Base-by-base conservation (phyloP, 2,888 invertebrate species). In the Tiliacea citrago region DNA sequence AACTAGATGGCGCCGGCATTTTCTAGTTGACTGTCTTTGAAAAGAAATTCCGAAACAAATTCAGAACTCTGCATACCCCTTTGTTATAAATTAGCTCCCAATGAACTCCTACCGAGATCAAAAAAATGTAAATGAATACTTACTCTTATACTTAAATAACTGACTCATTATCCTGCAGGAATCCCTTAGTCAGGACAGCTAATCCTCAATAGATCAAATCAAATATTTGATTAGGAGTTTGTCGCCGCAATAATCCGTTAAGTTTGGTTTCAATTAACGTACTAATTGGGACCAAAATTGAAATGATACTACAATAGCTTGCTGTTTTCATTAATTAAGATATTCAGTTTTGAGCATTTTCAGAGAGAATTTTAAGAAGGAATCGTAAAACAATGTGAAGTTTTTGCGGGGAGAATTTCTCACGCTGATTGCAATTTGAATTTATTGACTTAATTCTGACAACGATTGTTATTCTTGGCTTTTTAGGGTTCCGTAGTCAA, bases 251-350 rank as follows among this genome's bases (percentile, higher is more conserved):
- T 74, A 76, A 76, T 76, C 62, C 42, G 16, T 24, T 35, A 68
- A 76, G 76, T 76, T 76, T 68, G 76, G 55, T 68, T 68, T 68
- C 62, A 76, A 76, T 76, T 76, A 68, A 57, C 57, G 24, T 45
- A 68, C 68, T 68, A 60, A 66, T n/a, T 66, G 35, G 60, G n/a
- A n/a, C 18, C 60, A 10, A n/a, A 60, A 60, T 66, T 66, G n/a
- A 35, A 58, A 60, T 35, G 0, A n/a, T 60, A n/a, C 12, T 12
- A 60, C n/a, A n/a, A 60, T 12, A 7, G 18, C 60, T n/a, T 29
- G 10, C 12, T n/a, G 4, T 39, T 39, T 60, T 66, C 10, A 12
- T 57, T 57, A 55, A n/a, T n/a, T 35, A 10, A 18, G 16, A 18
- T 57, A 35, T 66, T 35, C 10, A 35, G 35, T 66, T 39, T 39